phyloP scores from a whole-genome alignment of 2,888 invertebrate species.

The Thecophora atra region DNA sequence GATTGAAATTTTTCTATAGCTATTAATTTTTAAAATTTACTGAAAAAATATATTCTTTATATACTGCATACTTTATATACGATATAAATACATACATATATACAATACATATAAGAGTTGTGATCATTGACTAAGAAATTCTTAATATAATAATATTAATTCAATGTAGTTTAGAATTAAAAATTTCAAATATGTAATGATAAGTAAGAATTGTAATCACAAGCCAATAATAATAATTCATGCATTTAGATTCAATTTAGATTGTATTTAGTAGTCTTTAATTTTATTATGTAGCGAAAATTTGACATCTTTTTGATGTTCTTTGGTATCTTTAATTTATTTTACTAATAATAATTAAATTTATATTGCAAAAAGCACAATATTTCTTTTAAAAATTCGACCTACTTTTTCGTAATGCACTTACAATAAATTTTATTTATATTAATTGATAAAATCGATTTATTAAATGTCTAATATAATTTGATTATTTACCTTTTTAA shows the following conservation, averaged over 20 bases:
- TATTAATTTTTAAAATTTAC: constrained; percentile 8
- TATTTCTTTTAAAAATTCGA: constrained; percentile 9
- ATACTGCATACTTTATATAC: constrained; percentile 37
- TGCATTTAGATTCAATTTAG: constrained; percentile 49
- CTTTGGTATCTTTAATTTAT: constrained; percentile 7
- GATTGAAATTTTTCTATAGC: constrained; percentile 4
- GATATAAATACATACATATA: constrained; percentile 41
- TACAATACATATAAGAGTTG: constrained; percentile 62
- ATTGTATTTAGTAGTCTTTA: constrained; percentile 50
- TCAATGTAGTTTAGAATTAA: constrained; percentile 15
- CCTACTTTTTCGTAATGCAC: not conserved
- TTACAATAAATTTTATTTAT: not conserved
- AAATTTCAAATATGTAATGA: constrained; percentile 1
- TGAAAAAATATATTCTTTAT: constrained; percentile 24
- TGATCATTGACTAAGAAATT: constrained; percentile 66
- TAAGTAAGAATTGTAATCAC: not conserved
- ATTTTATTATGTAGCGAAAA: constrained; percentile 53
- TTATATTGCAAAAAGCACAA: constrained; percentile 18
- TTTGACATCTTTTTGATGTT: constrained; percentile 15
- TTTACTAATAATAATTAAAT: not conserved
- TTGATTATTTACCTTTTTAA: constrained; percentile 10
- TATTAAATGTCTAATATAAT: constrained; percentile 21
- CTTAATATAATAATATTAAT: constrained; percentile 46
- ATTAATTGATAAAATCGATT: not conserved
- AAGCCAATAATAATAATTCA: constrained; percentile 29